Conservation (phyloP, 1,140 invertebrate species). For the Zaprionus capensis region DNA sequence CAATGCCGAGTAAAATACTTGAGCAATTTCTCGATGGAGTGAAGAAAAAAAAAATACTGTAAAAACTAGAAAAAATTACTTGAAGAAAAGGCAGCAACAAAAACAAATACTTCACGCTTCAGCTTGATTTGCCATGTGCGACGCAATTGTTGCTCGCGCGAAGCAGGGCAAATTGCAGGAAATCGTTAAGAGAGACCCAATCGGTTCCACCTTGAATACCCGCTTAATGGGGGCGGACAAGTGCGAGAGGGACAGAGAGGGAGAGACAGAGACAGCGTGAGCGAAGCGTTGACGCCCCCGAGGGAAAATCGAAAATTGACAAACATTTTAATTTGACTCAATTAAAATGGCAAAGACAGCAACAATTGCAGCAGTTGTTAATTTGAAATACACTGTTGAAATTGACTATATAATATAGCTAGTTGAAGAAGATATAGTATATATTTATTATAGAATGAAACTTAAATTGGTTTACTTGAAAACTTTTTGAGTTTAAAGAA, state of each 20-base stretch:
- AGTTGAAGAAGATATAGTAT: neutral
- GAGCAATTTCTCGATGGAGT: constrained; percentile 15
- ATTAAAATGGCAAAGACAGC: constrained; percentile 50
- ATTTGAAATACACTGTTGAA: neutral
- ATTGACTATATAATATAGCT: neutral
- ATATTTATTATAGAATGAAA: neutral
- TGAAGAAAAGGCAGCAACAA: neutral
- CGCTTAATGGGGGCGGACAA: constrained; percentile 51
- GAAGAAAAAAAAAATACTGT: constrained; percentile 4
- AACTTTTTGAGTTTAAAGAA: neutral
- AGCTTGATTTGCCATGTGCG: constrained; percentile 48
- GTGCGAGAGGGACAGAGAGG: neutral
- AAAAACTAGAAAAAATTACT: neutral
- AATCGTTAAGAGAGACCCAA: constrained; percentile 58
- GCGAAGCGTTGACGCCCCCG: constrained; percentile 13
- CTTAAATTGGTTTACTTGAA: neutral
- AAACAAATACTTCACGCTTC: constrained; percentile 33
- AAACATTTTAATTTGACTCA: constrained; percentile 67
- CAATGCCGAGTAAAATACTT: neutral
- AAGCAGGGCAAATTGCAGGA: constrained; percentile 68
- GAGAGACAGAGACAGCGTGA: neutral
- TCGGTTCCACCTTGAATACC: constrained; percentile 75
- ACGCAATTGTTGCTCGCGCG: constrained; percentile 29
- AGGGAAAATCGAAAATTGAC: constrained; percentile 39
- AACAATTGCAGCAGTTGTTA: neutral